Evolutionary conservation across 1,140 invertebrate genomes (phyloP).

Genomic region (Harlomillsia oculata): DNA sequence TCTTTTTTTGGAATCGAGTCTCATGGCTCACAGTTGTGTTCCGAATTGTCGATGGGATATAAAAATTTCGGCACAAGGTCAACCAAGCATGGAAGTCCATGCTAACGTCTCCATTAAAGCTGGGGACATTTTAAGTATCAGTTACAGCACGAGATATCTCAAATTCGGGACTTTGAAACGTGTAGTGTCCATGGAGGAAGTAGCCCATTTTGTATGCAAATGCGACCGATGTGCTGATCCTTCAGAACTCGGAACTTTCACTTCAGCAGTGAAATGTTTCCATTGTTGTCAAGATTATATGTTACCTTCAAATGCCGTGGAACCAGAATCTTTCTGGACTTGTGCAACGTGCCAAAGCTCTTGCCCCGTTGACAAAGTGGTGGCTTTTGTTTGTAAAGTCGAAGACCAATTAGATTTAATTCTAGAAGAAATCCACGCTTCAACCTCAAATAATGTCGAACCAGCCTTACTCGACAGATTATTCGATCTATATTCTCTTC

Average conservation of each 20-base stretch:
- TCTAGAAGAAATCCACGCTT: background rate
- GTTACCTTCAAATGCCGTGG: conserved; percentile 26
- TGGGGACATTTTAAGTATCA: conserved; percentile 1
- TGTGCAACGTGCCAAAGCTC: conserved; percentile 39
- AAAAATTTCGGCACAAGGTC: background rate
- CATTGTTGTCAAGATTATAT: conserved; percentile 28
- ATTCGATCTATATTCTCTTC: background rate
- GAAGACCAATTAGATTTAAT: conserved; percentile 8
- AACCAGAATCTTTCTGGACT: conserved; percentile 37
- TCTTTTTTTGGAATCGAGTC: background rate
- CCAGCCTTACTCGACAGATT: background rate
- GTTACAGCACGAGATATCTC: background rate
- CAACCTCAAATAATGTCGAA: background rate
- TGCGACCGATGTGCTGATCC: conserved; percentile 57
- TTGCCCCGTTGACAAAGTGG: conserved; percentile 8
- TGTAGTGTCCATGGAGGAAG: conserved; percentile 3
- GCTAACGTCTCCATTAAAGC: background rate
- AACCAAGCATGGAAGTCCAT: background rate
- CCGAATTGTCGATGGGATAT: conserved; percentile 8
- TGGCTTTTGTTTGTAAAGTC: conserved; percentile 4
- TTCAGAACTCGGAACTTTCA: conserved; percentile 54
- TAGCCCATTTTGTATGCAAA: conserved; percentile 51
- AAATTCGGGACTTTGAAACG: conserved; percentile 1
- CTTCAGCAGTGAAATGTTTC: conserved; percentile 57
- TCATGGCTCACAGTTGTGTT: conserved; percentile 1